Conservation (phyloP, 2,797 vertebrate genomes). For the Sternotherus odoratus region DNA sequence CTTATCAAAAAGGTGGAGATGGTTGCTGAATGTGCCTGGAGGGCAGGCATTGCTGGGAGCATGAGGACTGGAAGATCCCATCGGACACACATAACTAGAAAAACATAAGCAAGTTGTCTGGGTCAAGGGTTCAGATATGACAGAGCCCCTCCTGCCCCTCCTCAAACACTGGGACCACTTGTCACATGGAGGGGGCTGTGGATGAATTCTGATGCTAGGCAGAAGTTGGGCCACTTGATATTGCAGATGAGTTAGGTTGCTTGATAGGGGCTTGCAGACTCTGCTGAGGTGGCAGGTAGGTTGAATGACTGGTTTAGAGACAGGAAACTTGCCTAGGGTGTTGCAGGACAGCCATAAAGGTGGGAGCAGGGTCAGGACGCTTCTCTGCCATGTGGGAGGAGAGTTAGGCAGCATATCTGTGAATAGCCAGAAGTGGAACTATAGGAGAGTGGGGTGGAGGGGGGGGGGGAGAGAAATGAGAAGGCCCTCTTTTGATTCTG, state of each 20-base stretch:
- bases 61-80: constrained; percentile 87
- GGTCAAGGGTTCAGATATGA: neutral
- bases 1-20: constrained; percentile 84
- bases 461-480: neutral
- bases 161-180: accelerated
- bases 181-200: neutral
- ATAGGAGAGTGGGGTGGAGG: neutral
- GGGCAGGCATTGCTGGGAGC: constrained; percentile 84
- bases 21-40: constrained; percentile 86
- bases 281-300: neutral
- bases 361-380: neutral
- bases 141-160: neutral
- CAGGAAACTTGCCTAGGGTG: neutral
- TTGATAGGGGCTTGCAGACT: neutral
- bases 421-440: neutral
- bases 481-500: neutral
- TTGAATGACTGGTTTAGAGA: neutral
- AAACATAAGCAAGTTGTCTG: neutral
- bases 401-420: neutral
- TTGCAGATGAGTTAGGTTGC: neutral
- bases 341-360: neutral
- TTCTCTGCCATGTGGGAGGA: neutral
- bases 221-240: neutral
- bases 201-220: neutral
- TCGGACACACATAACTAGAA: constrained; percentile 80